phyloP scores from a whole-genome alignment of 2,797 vertebrate species.

The Uromys caudimaculatus region DNA sequence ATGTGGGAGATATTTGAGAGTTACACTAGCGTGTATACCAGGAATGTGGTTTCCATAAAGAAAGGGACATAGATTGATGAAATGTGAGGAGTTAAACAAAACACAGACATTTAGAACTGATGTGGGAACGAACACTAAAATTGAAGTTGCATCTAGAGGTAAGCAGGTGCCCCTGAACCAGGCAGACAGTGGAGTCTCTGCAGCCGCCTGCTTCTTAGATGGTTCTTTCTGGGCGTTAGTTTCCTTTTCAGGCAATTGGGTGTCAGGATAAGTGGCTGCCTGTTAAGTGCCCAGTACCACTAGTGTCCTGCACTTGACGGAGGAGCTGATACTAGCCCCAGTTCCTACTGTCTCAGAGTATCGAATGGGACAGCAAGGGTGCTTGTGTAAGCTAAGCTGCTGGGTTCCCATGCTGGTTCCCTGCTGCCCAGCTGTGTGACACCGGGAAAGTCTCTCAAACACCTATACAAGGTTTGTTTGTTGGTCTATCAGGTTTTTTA shows the following conservation, averaged over 20 bases:
- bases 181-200: neutral
- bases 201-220: neutral
- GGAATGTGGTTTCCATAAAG: neutral
- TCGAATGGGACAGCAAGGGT: neutral
- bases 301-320: neutral
- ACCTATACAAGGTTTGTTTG: neutral
- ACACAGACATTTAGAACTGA: neutral
- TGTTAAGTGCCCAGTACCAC: neutral
- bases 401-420: neutral
- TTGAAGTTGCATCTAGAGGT: neutral
- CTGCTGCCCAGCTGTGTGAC: neutral
- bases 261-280: neutral
- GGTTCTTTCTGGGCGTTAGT: neutral
- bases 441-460: neutral
- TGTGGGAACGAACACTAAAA: neutral
- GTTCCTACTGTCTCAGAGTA: neutral
- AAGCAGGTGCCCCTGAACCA: neutral
- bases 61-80: neutral
- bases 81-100: neutral
- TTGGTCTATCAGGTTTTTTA: neutral
- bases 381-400: neutral
- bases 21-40: neutral
- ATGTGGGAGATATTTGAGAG: neutral
- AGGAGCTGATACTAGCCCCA: neutral
- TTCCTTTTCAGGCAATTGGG: neutral